Evolutionary conservation across 2,113 vertebrate species (phyloP), one percentile per base, ranked within the genome.

Genomic region (Rynchops niger): DNA sequence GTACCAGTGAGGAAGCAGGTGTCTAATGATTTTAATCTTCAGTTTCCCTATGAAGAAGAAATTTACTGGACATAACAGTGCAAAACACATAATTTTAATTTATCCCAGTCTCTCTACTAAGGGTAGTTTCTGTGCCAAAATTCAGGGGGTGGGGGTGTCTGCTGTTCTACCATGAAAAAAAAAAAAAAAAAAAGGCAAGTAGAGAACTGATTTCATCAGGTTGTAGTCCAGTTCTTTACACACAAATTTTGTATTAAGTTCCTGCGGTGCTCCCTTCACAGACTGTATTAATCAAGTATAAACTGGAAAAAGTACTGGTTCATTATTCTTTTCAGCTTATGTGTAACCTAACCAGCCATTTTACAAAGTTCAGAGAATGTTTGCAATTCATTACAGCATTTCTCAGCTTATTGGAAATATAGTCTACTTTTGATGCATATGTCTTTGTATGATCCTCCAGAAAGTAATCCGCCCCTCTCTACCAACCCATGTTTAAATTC

Each of bases 61-160:
- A 82, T 77, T 40, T 88, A 50, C 6, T 53, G 42, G 21, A 15
- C 2, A 1, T 53, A 69, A 47, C 3, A 43, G 12, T 36, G 63
- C 5, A 72, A 83, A 55, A 2, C 3, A 22, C 1, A 8, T 25
- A 26, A 73, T 34, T 88, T 85, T 22, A 26, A 73, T 34, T 88
- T 85, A n/a, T 62, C 20, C 4, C 12, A 20, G 5, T 62, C 1
- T 80, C 15, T 52, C 12, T 88, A 4, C 27, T 63, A 71, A 61
- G 19, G 2, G 8, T 19, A 45, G 16, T 50, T 67, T 63, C 16
- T 22, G 12, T 32, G 14, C 4, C 30, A 87, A 34, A 86, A 47
- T 18, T 81, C 8, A 40, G 15, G 20, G 9, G 3, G 7, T 53
- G 0, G 3, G 6, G 1, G 0, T 50, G 10, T 61, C 27, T 66